Evolutionary conservation across 1,140 invertebrate genomes (phyloP), one percentile per base, ranked within the genome.

Genomic region (Alviniconcha marisindica): DNA sequence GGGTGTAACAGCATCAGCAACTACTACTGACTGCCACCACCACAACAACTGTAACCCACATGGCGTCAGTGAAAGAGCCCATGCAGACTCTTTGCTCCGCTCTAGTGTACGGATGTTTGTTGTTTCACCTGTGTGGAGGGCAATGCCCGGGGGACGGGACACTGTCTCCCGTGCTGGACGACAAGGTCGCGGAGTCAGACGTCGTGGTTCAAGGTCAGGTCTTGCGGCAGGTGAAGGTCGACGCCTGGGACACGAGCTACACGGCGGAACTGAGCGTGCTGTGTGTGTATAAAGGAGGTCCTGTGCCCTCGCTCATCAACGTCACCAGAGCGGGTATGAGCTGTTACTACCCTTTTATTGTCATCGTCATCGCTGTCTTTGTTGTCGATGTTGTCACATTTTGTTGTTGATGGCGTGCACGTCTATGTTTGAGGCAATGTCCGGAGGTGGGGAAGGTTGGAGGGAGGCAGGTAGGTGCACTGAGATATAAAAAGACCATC

Each of bases 251-350:
- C 36, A 40, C 14, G 2, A 40, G 69, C 21, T 71, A 71, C 69
- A 71, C 33, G 33, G 69, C 36, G 36, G 38, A 42, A 18, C 31
- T 71, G 69, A 7, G 36, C 14, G 69, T 71, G 69, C 36, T 18
- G 33, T 71, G 69, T 18, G 69, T 71, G 18, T 71, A 36, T 36
- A 71, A 71, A 71, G 69, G 69, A 40, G 69, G 69, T 3, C 69
- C 69, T 5, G 10, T 71, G 69, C 31, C 36, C 14, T 1, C 15
- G 1, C 1, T 21, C 36, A 40, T 71, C 69, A 71, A 15, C 33
- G 36, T 71, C 36, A 71, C 36, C 5, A 21, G 36, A 21, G 36
- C 69, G 24, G 69, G 66, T 71, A 48, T 10, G 44, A n/a, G n/a
- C n/a, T n/a, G n/a, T n/a, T n/a, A n/a, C n/a, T n/a, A n/a, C n/a